These are phyloP conservation scores for Phenacoccus solenopsis DNA, from an alignment of 1,140 invertebrate species.

Conservation along the genomic window DNA sequence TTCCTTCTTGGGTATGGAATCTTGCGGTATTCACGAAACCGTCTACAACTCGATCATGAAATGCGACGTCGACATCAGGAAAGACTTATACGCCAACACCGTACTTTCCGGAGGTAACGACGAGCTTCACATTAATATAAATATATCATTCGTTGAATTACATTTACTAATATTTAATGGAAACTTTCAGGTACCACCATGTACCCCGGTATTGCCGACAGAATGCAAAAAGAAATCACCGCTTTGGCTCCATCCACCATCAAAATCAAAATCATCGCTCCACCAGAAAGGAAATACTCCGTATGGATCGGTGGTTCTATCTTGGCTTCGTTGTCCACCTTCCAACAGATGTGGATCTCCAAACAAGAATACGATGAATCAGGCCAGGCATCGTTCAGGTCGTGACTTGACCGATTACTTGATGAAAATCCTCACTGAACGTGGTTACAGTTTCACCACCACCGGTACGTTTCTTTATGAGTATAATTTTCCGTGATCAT, in stretches of 20 bases:
- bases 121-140: background rate
- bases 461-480: constrained; percentile 35
- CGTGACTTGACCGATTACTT: constrained; percentile 77
- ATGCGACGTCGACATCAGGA: constrained; percentile 75
- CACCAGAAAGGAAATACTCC: constrained; percentile 83
- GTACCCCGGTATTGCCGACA: constrained; percentile 65
- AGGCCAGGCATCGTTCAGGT: constrained; percentile 75
- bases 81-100: constrained; percentile 58
- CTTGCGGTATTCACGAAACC: constrained; percentile 68
- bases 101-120: constrained; percentile 46
- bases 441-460: constrained; percentile 55
- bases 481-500: too few relatives aligned
- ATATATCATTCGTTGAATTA: background rate
- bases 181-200: constrained; percentile 46
- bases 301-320: constrained; percentile 83
- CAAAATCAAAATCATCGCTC: constrained; percentile 92
- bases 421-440: constrained; percentile 78
- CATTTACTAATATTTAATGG: too few relatives aligned
- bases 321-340: constrained; percentile 67
- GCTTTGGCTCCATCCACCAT: constrained; percentile 62
- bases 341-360: constrained; percentile 81
- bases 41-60: constrained; percentile 85
- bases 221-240: constrained; percentile 75
- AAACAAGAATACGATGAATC: constrained; percentile 89
- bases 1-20: constrained; percentile 68